Evolutionary conservation across 2,888 invertebrate genomes (phyloP).

Genomic region (Julus scanicus): DNA sequence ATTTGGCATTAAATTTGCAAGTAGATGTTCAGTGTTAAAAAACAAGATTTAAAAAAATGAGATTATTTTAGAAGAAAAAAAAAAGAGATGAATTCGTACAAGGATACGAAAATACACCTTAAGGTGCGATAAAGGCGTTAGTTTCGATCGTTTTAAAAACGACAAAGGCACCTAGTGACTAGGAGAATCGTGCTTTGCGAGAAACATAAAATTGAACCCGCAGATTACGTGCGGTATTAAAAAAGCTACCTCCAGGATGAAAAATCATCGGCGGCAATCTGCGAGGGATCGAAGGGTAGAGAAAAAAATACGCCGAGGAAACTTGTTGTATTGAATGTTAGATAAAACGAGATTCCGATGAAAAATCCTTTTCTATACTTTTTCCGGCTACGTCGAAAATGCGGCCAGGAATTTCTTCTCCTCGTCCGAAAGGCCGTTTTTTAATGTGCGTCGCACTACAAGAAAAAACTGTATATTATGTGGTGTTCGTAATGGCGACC

Average conservation of each 20-base stretch:
- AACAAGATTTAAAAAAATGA: no score
- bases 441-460: constrained; percentile 83
- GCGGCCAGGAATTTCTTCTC: constrained; percentile 82
- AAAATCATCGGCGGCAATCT: background rate
- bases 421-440: constrained; percentile 83
- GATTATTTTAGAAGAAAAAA: no score
- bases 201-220: background rate
- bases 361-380: background rate
- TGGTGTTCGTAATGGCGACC: no score
- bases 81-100: background rate
- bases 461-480: no score
- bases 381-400: constrained; percentile 58
- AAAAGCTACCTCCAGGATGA: background rate
- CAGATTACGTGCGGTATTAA: background rate
- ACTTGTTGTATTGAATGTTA: no score
- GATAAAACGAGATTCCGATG: no score
- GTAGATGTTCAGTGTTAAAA: no score
- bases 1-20: no score
- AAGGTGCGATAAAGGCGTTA: background rate
- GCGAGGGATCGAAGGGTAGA: no score
- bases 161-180: constrained; percentile 7
- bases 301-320: background rate
- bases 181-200: background rate
- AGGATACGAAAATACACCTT: background rate
- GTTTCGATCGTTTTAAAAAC: background rate